Evolutionary conservation across 2,113 vertebrate genomes (phyloP).

Genomic region (Notothenia coriiceps): DNA sequence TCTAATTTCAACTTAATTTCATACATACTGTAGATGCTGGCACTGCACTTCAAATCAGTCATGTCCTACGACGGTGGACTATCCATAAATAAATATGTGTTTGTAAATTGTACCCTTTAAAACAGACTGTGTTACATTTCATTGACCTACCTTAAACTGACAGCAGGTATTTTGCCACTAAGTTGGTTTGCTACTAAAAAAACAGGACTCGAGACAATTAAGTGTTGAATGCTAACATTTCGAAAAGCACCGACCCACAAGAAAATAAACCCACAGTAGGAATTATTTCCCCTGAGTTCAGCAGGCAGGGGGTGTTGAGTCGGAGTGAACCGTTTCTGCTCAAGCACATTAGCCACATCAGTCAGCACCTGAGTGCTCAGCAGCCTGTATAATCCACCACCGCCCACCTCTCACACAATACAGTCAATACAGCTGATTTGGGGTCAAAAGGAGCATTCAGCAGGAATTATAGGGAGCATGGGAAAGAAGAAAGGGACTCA

Average conservation of each 20-base stretch:
- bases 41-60: neutral
- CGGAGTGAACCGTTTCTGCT: constrained; percentile 28
- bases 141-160: neutral
- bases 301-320: constrained; percentile 42
- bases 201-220: constrained; percentile 30
- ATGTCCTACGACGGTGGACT: neutral
- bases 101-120: neutral
- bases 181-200: neutral
- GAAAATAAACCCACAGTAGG: constrained; percentile 11
- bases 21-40: neutral
- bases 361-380: constrained; percentile 64
- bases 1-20: neutral
- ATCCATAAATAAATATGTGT: neutral
- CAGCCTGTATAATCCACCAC: constrained; percentile 38
- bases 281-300: constrained; percentile 56
- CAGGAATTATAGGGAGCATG: constrained; percentile 56
- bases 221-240: constrained; percentile 7
- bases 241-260: constrained; percentile 5
- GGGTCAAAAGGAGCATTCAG: constrained; percentile 28
- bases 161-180: neutral
- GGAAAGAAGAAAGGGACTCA: constrained; percentile 50
- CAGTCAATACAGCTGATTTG: constrained; percentile 45
- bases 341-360: constrained; percentile 59
- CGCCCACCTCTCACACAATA: constrained; percentile 37
- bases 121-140: neutral